Evolutionary conservation across 2,797 vertebrate genomes (phyloP).

Genomic region (Channallabes apus): DNA sequence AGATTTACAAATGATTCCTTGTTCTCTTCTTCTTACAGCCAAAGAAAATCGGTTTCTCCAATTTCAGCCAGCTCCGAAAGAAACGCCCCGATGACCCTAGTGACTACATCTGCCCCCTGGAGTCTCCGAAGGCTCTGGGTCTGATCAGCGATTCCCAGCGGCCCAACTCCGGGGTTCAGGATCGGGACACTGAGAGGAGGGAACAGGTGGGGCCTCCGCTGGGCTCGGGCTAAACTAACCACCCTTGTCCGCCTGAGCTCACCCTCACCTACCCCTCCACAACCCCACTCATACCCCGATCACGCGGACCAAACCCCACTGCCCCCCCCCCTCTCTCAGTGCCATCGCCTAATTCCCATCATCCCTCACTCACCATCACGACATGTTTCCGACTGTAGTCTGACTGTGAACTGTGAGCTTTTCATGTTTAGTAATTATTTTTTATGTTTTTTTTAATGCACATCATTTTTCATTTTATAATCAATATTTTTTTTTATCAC

Average conservation of each 20-base stretch:
- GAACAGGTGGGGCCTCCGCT: conserved; percentile 86
- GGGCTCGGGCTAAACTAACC: conserved; percentile 69
- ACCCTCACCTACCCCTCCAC: conserved; percentile 57
- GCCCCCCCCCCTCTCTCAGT: conserved; percentile 46
- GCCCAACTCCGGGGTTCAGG: conserved; percentile 74
- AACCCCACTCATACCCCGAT: conserved; percentile 60
- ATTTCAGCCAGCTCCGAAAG: conserved; percentile 88
- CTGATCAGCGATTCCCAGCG: conserved; percentile 73
- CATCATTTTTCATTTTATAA: conserved; percentile 40
- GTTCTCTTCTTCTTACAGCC: conserved; percentile 71
- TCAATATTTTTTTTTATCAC: background rate
- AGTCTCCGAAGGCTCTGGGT: conserved; percentile 62
- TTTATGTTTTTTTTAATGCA: background rate
- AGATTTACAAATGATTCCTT: too few species aligned
- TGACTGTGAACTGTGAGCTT: background rate
- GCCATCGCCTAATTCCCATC: conserved; percentile 66
- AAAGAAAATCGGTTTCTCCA: conserved; percentile 92
- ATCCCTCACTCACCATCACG: conserved; percentile 58
- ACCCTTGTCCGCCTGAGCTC: conserved; percentile 69
- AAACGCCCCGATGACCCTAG: conserved; percentile 88
- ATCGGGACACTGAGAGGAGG: conserved; percentile 77
- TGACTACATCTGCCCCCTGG: conserved; percentile 90
- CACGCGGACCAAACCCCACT: conserved; percentile 46
- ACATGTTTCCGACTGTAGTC: conserved; percentile 8
- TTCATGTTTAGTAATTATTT: background rate